phyloP scores from a whole-genome alignment of 2,888 invertebrate genomes.

The Hipparchia semele region DNA sequence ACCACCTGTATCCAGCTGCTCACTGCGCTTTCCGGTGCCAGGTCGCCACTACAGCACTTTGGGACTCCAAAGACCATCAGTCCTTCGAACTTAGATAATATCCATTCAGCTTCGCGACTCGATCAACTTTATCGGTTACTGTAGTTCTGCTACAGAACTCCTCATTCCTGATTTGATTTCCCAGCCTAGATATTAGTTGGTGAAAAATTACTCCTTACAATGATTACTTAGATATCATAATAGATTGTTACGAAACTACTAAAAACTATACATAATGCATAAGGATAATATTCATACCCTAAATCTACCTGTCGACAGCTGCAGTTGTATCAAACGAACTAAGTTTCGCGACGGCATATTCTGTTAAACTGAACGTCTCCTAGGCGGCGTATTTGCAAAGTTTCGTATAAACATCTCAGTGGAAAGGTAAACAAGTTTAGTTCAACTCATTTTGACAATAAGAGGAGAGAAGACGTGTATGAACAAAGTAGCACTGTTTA shows the following conservation, averaged over 20 bases:
- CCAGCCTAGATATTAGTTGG: too few species aligned
- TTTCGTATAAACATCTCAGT: slow-evolving; percentile 69
- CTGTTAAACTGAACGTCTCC: slow-evolving; percentile 57
- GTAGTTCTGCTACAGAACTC: too few species aligned
- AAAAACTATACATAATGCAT: slow-evolving; percentile 43
- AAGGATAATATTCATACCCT: slow-evolving; percentile 15
- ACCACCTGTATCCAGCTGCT: too few species aligned
- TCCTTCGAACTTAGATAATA: too few species aligned
- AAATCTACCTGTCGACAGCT: slow-evolving; percentile 9
- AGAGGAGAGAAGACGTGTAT: slow-evolving; percentile 35
- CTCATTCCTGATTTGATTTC: too few species aligned
- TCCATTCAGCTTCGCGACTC: too few species aligned
- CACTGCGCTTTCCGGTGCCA: too few species aligned
- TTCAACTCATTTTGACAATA: slow-evolving; percentile 75
- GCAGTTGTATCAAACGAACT: slow-evolving; percentile 13
- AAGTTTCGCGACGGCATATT: slow-evolving; percentile 28
- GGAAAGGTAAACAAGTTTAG: slow-evolving; percentile 74
- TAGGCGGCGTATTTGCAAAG: slow-evolving; percentile 65
- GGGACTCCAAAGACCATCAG: too few species aligned
- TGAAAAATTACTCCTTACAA: too few species aligned
- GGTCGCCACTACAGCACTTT: too few species aligned
- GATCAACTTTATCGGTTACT: too few species aligned
- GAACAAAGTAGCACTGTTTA: slow-evolving; percentile 63
- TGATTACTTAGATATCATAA: too few species aligned
- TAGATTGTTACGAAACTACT: not conserved